Conservation (phyloP, 2,113 vertebrate genomes). For the Xiphophorus maculatus region DNA sequence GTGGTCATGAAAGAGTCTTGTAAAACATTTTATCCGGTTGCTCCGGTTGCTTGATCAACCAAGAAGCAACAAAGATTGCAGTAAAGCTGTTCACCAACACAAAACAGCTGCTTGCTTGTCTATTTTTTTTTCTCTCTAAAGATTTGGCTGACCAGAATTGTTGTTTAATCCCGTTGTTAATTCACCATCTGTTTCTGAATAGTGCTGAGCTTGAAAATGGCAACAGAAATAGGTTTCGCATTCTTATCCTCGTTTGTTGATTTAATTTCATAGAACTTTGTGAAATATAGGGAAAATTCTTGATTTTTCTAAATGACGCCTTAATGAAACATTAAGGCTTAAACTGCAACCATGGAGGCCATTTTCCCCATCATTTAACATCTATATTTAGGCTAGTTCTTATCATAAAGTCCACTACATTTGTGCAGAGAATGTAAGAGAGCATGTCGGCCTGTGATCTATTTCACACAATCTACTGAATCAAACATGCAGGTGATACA, state of each 20-base stretch:
- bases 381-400: not conserved
- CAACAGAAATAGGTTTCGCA: constrained; percentile 33
- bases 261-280: constrained; percentile 17
- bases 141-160: constrained; percentile 34
- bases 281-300: constrained; percentile 9
- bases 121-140: constrained; percentile 19
- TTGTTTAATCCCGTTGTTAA: constrained; percentile 17
- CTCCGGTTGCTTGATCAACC: constrained; percentile 13
- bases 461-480: not conserved
- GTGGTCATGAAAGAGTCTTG: not conserved
- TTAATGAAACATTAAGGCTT: not conserved
- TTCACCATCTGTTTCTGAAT: not conserved
- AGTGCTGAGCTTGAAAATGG: constrained; percentile 30
- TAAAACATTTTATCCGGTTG: constrained; percentile 14
- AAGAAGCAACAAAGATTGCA: constrained; percentile 8
- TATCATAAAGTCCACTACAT: not conserved
- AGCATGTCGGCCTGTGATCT: not conserved
- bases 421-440: not conserved
- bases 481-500: not conserved
- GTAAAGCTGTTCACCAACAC: constrained; percentile 9
- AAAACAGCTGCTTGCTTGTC: constrained; percentile 2
- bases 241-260: constrained; percentile 28
- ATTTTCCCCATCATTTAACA: constrained; percentile 7
- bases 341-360: not conserved
- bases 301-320: not conserved